Evolutionary conservation across 2,888 invertebrate genomes (phyloP).

Genomic region (Leptinotarsa haldemani): DNA sequence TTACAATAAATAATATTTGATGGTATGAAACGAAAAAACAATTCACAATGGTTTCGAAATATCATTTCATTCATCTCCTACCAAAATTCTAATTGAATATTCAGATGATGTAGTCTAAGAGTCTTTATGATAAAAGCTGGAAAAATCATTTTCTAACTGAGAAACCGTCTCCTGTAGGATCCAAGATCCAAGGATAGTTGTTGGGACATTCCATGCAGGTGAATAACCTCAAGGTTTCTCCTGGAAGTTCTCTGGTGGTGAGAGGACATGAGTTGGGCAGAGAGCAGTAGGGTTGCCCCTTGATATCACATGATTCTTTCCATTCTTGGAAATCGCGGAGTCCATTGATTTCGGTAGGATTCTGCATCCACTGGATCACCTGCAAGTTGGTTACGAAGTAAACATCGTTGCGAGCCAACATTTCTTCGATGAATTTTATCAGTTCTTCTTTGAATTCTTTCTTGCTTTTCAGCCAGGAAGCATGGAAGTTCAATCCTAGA

Average conservation of each 20-base stretch:
- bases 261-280: constrained; percentile 91
- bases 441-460: constrained; percentile 92
- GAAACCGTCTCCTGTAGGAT: constrained; percentile 95
- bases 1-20: background rate
- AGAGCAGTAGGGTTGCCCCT: constrained; percentile 93
- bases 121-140: constrained; percentile 42
- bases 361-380: constrained; percentile 97
- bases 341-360: constrained; percentile 87
- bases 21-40: background rate
- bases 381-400: constrained; percentile 91
- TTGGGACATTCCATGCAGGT: constrained; percentile 97
- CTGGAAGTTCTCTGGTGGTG: constrained; percentile 89
- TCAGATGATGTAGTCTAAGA: background rate
- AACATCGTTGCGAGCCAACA: constrained; percentile 88
- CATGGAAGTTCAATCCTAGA: constrained; percentile 92
- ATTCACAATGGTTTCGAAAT: background rate
- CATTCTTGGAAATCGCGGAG: constrained; percentile 93
- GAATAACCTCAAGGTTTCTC: constrained; percentile 91
- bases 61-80: background rate
- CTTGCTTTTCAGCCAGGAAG: constrained; percentile 94
- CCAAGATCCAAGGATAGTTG: constrained; percentile 94
- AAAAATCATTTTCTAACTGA: constrained; percentile 79
- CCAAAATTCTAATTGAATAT: too few relatives aligned
- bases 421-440: constrained; percentile 93
- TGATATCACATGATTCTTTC: constrained; percentile 95